Evolutionary conservation across 1,140 invertebrate genomes (phyloP).

Genomic region (Varroa destructor): DNA sequence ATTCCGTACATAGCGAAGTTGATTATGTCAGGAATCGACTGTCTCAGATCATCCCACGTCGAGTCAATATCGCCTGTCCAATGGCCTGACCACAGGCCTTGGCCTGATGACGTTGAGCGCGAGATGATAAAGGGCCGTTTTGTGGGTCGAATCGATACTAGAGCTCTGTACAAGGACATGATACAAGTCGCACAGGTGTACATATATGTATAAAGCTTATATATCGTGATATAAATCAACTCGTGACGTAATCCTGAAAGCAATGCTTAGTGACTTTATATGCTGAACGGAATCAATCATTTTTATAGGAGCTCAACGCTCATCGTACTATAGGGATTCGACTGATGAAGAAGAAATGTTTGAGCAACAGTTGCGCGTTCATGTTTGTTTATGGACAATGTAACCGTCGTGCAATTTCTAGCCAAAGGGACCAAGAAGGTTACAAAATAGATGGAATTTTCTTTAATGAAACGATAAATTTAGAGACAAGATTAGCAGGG

Average conservation of each 20-base stretch:
- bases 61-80: slow-evolving; percentile 56
- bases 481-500: no score
- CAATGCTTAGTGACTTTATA: neutral
- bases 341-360: neutral
- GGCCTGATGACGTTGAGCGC: slow-evolving; percentile 63
- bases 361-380: no score
- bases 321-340: no score
- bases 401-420: no score
- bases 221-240: neutral
- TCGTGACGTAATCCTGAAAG: neutral
- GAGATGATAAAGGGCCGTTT: slow-evolving; percentile 68
- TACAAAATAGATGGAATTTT: no score
- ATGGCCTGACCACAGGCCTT: slow-evolving; percentile 67
- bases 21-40: slow-evolving; percentile 43
- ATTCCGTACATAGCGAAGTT: slow-evolving; percentile 67
- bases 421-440: no score
- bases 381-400: no score
- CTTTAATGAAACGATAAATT: no score
- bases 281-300: no score
- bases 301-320: no score
- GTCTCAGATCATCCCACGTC: neutral
- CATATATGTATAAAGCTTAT: neutral
- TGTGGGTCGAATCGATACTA: slow-evolving; percentile 38
- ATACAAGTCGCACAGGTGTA: neutral
- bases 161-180: neutral